Percentiles rank a stretch among this genome's conserved stretches.
Conservation (phyloP, 1,140 invertebrate species). For the Caenorhabditis latens region DNA sequence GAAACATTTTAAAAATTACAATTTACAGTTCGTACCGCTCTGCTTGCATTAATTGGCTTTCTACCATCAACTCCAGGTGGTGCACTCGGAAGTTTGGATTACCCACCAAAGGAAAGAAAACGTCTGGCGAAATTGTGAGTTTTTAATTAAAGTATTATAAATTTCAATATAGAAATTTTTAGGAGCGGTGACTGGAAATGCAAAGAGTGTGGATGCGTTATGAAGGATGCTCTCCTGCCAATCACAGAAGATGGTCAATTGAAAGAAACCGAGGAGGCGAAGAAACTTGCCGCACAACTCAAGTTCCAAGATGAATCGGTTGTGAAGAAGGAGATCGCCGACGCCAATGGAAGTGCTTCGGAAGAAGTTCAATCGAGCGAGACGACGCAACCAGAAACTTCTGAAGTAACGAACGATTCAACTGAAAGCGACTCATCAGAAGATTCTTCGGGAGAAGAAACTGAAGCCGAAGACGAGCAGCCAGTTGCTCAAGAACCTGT, state of each 20-base stretch:
- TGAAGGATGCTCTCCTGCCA: conserved; percentile 71
- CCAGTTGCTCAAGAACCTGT: neutral
- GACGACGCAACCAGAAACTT: neutral
- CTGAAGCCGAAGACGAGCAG: too few species aligned
- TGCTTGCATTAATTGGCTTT: conserved; percentile 91
- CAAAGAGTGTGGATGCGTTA: conserved; percentile 67
- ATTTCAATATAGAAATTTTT: conserved; percentile 59
- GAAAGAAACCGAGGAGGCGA: conserved; percentile 17
- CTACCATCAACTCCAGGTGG: conserved; percentile 90
- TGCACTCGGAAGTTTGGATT: conserved; percentile 91
- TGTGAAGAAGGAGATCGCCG: neutral
- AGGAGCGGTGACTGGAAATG: conserved; percentile 73
- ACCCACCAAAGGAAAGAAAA: conserved; percentile 86
- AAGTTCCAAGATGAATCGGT: conserved; percentile 29
- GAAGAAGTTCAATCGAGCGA: neutral
- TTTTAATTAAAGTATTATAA: too few species aligned
- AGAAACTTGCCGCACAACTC: conserved; percentile 6
- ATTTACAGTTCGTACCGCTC: conserved; percentile 86
- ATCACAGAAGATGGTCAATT: conserved; percentile 49
- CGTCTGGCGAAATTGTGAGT: conserved; percentile 85
- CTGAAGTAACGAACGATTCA: neutral
- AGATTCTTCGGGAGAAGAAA: neutral
- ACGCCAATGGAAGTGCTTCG: too few species aligned
- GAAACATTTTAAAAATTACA: neutral
- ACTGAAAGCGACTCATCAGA: neutral